phyloP scores from a whole-genome alignment of 2,888 invertebrate species.

The Ormyrus nitidulus region DNA sequence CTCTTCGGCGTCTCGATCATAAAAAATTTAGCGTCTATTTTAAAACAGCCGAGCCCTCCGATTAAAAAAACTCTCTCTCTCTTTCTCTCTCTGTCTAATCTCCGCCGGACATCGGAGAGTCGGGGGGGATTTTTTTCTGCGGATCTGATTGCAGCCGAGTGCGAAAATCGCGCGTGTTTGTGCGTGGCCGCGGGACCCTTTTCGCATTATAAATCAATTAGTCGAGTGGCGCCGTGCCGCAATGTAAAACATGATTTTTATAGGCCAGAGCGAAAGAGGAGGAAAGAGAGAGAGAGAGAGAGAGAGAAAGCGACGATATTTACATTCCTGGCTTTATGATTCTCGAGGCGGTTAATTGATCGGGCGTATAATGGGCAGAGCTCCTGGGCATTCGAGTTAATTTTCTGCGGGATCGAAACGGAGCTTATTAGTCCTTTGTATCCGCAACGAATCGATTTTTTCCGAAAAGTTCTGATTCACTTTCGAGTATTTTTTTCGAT shows the following conservation, averaged over 20 bases:
- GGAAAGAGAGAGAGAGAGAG: no score
- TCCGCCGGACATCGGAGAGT: conserved; percentile 33
- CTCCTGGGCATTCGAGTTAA: no score
- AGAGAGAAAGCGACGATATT: conserved; percentile 40
- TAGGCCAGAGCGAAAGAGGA: conserved; percentile 37
- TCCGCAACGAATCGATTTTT: no score
- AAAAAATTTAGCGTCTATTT: conserved; percentile 54
- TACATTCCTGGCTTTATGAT: conserved; percentile 21
- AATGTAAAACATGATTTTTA: conserved; percentile 58
- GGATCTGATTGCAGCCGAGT: conserved; percentile 1
- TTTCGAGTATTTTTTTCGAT: no score
- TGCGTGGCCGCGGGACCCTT: conserved; percentile 8
- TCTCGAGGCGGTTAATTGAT: conserved; percentile 4
- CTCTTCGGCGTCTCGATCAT: conserved; percentile 41
- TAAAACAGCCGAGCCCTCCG: neutral
- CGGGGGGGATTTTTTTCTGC: neutral
- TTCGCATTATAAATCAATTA: conserved; percentile 58
- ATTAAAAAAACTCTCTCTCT: conserved; percentile 31
- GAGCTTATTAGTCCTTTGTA: no score
- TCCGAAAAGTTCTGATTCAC: no score
- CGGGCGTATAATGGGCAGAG: neutral
- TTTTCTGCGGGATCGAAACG: no score
- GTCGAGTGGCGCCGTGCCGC: conserved; percentile 42
- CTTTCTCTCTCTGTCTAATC: conserved; percentile 35
- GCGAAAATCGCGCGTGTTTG: conserved; percentile 27